These are phyloP conservation scores for Orestias chungarensis DNA, from an alignment of 2,797 vertebrate genomes.

Conservation along the genomic window DNA sequence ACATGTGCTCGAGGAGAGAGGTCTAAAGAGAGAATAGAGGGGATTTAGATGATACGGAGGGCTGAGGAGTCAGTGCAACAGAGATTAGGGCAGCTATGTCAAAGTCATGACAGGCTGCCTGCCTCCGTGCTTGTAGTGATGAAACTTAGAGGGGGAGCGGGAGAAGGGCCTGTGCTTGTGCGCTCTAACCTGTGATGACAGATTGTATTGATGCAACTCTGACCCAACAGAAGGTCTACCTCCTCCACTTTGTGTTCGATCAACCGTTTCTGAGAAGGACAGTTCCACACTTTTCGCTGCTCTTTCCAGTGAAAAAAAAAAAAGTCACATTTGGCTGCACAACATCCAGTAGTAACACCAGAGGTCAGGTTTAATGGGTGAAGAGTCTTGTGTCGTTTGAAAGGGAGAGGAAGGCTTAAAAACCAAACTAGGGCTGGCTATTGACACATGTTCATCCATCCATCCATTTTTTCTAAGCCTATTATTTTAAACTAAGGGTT, in stretches of 20 bases:
- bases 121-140: slow-evolving; percentile 29
- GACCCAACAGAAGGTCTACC: slow-evolving; percentile 65
- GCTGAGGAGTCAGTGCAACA: slow-evolving; percentile 48
- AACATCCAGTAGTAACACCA: slow-evolving; percentile 27
- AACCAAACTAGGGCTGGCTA: slow-evolving; percentile 16
- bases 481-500: background rate
- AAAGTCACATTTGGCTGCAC: slow-evolving; percentile 33
- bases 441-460: slow-evolving; percentile 10
- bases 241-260: slow-evolving; percentile 58
- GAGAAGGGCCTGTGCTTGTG: slow-evolving; percentile 51
- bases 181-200: slow-evolving; percentile 68
- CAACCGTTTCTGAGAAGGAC: slow-evolving; percentile 58
- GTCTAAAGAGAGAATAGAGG: slow-evolving; percentile 27
- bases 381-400: slow-evolving; percentile 36
- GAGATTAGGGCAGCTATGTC: slow-evolving; percentile 53
- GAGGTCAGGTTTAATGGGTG: slow-evolving; percentile 33
- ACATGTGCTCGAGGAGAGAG: slow-evolving; percentile 44
- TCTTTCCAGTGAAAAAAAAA: slow-evolving; percentile 23
- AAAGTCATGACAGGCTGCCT: slow-evolving; percentile 57
- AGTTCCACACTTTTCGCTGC: slow-evolving; percentile 28
- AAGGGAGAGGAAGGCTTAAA: slow-evolving; percentile 20
- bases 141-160: slow-evolving; percentile 48
- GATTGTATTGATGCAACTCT: slow-evolving; percentile 57
- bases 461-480: background rate
- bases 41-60: slow-evolving; percentile 21